Evolutionary conservation across 35 echinoderm and acorn worm genomes (phyloP), one percentile per base, ranked within the genome.

Genomic region (Ophiothrix spiculata): DNA sequence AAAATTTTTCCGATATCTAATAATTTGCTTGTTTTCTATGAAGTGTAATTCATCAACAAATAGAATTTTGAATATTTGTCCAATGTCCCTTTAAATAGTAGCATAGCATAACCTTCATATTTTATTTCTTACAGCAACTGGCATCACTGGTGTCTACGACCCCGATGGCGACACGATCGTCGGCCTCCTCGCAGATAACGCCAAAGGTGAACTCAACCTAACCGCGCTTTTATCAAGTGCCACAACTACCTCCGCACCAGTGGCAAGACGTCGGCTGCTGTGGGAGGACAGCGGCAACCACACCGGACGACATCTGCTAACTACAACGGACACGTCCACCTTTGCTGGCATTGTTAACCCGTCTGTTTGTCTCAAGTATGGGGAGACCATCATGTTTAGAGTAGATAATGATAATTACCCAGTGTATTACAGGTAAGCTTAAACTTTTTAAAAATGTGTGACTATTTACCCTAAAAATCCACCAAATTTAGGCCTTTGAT

Each of bases 341-440:
- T 93, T 90, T 38, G 73, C 46, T 25, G 95, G 95, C 19, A 91
- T 98, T 45, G 60, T 80, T 0, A 93, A 98, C 36, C 95, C 95
- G 8, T 77, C 95, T 41, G 91, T 98, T 6, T 98, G 95, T 49
- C 63, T 98, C 81, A 94, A 87, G 75, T 98, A 98, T 80, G 95
- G 95, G 17, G 95, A 98, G 75, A 91, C 91, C 31, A 94, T 98
- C 76, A 88, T 94, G 81, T 98, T 98, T 64, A 91, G 78, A 29
- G 95, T 98, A 16, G 91, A 93, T 84, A 98, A 98, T 39, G 75
- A 94, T n/a, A 91, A 98, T 39, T 98, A 94, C 75, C 95, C 95
- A 42, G 91, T 98, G 11, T 98, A 98, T 38, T 40, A 90, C 10
- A 94, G 95, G 95, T 98, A 80, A 90, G 87, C 39, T 31, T n/a